Evolutionary conservation across 2,797 vertebrate genomes (phyloP), one percentile per base, ranked within the genome.

Genomic region (Lepilemur septentrionalis): DNA sequence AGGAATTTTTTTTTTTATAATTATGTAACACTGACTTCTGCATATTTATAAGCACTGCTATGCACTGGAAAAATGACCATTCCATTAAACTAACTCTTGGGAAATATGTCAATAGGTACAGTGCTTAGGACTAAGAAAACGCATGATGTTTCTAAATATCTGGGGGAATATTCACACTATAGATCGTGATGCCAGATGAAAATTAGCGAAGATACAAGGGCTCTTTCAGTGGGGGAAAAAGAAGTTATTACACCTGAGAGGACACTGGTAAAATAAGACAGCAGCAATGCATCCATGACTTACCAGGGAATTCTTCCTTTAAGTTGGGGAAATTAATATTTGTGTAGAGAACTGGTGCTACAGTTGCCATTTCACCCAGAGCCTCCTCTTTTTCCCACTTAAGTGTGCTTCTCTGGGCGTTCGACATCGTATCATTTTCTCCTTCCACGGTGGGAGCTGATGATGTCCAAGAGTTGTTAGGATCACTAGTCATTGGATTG

Each of bases 301-400:
- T 92, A 99, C 99, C 99, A 96, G 99, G 99, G 95, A 99, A 99
- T 97, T 99, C 99, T 96, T 99, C 99, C 98, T 99, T 99, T 84
- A 99, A 99, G 93, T 97, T 99, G 89, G 99, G 99, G 97, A 99
- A 99, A 97, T 99, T 99, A 82, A 99, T 99, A 84, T 99, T 99
- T 22, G 99, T 99, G 97, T 99, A 99, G 22, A 99, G 99, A 59
- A 99, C 99, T 0, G 99, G 99, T 0, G 99, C 99, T 0, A 99
- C 99, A 0, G 99, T 99, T 4, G 99, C 99, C 99, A 99, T 99
- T 93, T 99, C 99, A 25, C 99, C 99, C 87, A 99, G 99, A 9
- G 98, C 98, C 97, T 99, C 99, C 86, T 99, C 99, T 63, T 99
- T 99, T 98, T 99, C 99, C 99, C 99, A 99, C 97, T 99, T 99